Percentiles rank a stretch among this genome's conserved stretches.
phyloP scores from a whole-genome alignment of 2,797 vertebrate genomes.

The Morus bassanus region DNA sequence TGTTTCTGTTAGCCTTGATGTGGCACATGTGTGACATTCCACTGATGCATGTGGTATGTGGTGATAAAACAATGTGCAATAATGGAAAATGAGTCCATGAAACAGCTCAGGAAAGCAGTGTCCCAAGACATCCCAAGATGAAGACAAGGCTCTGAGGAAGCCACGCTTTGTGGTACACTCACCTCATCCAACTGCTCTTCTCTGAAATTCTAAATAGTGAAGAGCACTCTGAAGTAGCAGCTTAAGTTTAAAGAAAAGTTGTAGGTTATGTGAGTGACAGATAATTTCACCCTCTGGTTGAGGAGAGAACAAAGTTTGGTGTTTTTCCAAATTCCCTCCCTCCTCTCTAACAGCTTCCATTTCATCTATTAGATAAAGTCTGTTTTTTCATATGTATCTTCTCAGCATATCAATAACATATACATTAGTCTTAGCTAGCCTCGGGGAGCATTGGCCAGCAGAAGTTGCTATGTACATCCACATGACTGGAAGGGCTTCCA shows the following conservation, averaged over 20 bases:
- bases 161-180: background rate
- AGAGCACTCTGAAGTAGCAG: background rate
- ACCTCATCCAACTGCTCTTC: background rate
- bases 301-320: background rate
- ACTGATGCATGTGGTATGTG: background rate
- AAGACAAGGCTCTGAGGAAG: slow-evolving; percentile 10
- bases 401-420: background rate
- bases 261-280: background rate
- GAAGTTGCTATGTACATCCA: background rate
- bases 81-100: background rate
- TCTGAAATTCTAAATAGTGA: background rate
- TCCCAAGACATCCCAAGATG: background rate
- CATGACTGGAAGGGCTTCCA: background rate
- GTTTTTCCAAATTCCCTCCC: background rate
- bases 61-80: background rate
- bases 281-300: background rate
- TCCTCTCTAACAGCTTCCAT: background rate
- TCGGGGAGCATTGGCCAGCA: background rate
- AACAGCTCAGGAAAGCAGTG: background rate
- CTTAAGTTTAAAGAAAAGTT: background rate
- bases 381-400: background rate
- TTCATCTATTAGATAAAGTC: background rate
- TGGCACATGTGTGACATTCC: background rate
- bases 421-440: background rate
- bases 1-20: background rate